Conservation (phyloP, 1,140 invertebrate genomes). For the Drosophila sproati region DNA sequence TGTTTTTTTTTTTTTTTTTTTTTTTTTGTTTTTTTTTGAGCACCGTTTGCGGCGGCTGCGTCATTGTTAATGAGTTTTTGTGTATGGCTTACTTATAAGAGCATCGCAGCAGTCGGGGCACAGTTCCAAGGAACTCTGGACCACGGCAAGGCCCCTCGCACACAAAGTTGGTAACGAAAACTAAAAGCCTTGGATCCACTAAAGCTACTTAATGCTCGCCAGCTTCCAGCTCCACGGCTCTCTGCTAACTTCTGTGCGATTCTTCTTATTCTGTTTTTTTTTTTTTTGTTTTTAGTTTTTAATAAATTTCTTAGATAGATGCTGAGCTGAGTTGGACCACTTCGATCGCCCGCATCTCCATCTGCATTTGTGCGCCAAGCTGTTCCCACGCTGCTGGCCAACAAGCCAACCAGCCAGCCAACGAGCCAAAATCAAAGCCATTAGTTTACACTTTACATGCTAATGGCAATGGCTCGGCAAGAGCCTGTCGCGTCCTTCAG, state of each 20-base stretch:
- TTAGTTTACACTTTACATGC: constrained; percentile 83
- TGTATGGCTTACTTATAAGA: constrained; percentile 80
- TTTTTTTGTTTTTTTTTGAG: constrained; percentile 46
- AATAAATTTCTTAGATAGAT: constrained; percentile 72
- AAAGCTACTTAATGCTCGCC: constrained; percentile 35
- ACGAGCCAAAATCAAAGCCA: constrained; percentile 66
- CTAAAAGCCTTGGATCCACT: constrained; percentile 9
- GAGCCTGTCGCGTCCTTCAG: constrained; percentile 27
- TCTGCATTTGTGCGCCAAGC: neutral
- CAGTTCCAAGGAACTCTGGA: constrained; percentile 75
- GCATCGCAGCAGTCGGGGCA: constrained; percentile 26
- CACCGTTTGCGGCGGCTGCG: constrained; percentile 39
- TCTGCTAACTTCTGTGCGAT: constrained; percentile 33
- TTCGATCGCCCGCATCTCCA: constrained; percentile 5
- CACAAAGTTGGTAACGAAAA: constrained; percentile 58
- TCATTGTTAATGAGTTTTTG: constrained; percentile 84
- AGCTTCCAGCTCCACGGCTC: constrained; percentile 5
- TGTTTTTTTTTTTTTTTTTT: constrained; percentile 37
- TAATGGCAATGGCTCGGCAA: constrained; percentile 57
- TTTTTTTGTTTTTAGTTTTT: constrained; percentile 40
- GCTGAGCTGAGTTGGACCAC: constrained; percentile 12
- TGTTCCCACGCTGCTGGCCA: constrained; percentile 72
- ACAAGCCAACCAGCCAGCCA: constrained; percentile 16
- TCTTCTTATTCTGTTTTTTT: constrained; percentile 4
- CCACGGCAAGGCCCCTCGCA: constrained; percentile 33